Percentiles rank a stretch among this genome's conserved stretches.
These are phyloP conservation scores for Progne subis DNA, from an alignment of 2,113 vertebrate species.

Conservation along the genomic window DNA sequence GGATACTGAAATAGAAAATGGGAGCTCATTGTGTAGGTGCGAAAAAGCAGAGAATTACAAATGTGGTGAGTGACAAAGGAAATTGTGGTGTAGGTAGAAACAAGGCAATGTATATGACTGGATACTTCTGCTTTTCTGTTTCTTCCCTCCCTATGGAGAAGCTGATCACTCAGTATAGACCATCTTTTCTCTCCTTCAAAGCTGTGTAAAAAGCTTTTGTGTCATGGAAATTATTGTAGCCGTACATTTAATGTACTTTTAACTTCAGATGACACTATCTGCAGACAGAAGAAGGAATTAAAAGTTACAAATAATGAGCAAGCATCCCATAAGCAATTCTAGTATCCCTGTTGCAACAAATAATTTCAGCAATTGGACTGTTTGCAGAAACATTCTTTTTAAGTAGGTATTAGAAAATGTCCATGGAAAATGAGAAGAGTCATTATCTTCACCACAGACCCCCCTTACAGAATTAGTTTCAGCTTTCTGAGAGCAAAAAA, in stretches of 20 bases:
- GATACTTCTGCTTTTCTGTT: not conserved
- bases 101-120: not conserved
- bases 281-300: not conserved
- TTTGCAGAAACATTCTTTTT: conserved; percentile 12
- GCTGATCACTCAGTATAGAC: not conserved
- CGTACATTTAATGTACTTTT: not conserved
- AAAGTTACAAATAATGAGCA: not conserved
- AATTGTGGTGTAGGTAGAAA: not conserved
- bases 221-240: not conserved
- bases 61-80: not conserved
- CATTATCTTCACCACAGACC: not conserved
- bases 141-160: not conserved
- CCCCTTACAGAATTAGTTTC: not conserved
- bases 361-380: not conserved
- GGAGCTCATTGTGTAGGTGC: not conserved
- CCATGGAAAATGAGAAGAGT: conserved; percentile 1
- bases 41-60: not conserved
- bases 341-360: not conserved
- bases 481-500: not conserved
- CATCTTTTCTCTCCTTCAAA: not conserved
- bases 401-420: not conserved
- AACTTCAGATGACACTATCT: not conserved
- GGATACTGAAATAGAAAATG: not conserved
- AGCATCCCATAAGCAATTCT: not conserved
- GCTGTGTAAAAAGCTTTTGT: not conserved